These are phyloP conservation scores for Lycia hirtaria DNA, from an alignment of 2,888 invertebrate genomes.

Conservation along the genomic window DNA sequence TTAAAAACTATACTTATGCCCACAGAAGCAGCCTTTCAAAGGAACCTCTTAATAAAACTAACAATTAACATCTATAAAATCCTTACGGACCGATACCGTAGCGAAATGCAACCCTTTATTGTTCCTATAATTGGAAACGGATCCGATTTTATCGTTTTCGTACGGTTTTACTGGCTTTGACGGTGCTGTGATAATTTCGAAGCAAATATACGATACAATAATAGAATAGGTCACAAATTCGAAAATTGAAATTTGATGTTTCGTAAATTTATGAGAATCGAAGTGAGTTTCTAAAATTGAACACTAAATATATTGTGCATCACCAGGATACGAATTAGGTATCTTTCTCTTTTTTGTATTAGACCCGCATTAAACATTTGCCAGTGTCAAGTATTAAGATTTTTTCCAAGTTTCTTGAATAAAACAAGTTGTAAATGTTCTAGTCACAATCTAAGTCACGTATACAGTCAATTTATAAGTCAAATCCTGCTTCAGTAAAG, in stretches of 20 bases:
- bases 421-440: too few species aligned
- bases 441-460: too few species aligned
- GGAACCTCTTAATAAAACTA: slow-evolving; percentile 66
- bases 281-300: too few species aligned
- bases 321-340: too few species aligned
- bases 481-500: too few species aligned
- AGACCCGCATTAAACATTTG: too few species aligned
- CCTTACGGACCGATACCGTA: slow-evolving; percentile 47
- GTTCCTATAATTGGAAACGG: slow-evolving; percentile 61
- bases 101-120: slow-evolving; percentile 55
- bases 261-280: too few species aligned
- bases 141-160: slow-evolving; percentile 47
- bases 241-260: slow-evolving; percentile 42
- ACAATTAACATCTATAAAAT: slow-evolving; percentile 81
- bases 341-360: too few species aligned
- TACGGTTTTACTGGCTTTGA: slow-evolving; percentile 35
- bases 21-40: slow-evolving; percentile 52
- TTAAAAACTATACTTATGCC: slow-evolving; percentile 62
- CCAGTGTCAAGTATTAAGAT: too few species aligned
- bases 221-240: slow-evolving; percentile 32
- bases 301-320: too few species aligned
- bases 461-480: too few species aligned
- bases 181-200: slow-evolving; percentile 23
- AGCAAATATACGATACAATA: slow-evolving; percentile 21
- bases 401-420: too few species aligned